A percentile compares a stretch with the other conserved stretches of the same genome.
Conservation (phyloP, 2,797 vertebrate genomes). For the Falco cherrug region DNA sequence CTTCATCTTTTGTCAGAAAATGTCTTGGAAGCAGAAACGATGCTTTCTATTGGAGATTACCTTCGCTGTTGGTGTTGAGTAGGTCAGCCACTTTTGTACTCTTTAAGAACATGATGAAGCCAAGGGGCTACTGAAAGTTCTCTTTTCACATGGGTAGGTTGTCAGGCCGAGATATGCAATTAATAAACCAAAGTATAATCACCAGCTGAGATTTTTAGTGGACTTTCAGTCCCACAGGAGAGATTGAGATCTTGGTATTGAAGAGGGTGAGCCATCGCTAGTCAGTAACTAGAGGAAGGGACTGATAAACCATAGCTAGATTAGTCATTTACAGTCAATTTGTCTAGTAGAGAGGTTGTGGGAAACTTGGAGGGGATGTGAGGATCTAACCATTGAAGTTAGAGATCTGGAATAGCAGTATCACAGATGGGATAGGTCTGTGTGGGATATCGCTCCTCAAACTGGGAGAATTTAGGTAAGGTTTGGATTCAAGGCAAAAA, state of each 20-base stretch:
- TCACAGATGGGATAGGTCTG: background rate
- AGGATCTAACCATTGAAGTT: fast-evolving
- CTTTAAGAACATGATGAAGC: background rate
- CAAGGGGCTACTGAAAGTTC: background rate
- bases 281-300: background rate
- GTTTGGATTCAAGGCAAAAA: background rate
- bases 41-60: background rate
- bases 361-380: background rate
- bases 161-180: background rate
- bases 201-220: background rate
- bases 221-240: background rate
- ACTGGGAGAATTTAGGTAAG: background rate
- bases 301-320: background rate
- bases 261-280: background rate
- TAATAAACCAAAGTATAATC: background rate
- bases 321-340: background rate
- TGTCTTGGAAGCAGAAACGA: background rate
- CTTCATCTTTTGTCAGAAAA: background rate
- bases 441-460: background rate
- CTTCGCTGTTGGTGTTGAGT: background rate
- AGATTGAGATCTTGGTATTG: background rate
- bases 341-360: background rate
- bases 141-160: background rate
- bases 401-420: background rate
- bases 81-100: background rate